Base-by-base conservation (phyloP, 2,113 vertebrate genomes). In the Sisor rabdophorus region DNA sequence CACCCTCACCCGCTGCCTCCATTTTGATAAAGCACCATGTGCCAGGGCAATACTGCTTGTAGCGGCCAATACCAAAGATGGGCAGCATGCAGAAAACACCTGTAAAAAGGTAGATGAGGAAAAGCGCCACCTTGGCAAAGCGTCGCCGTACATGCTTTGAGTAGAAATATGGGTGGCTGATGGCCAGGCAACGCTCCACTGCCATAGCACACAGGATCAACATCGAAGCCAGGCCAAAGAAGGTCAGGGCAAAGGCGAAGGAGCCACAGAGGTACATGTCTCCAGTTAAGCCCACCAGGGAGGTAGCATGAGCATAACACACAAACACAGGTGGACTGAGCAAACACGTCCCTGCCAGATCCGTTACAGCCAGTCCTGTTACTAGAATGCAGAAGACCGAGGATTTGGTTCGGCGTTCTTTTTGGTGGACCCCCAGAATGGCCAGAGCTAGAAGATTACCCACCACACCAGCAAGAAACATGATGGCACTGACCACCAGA, bases 11-110 rank as follows among this genome's bases (percentile, higher is more conserved):
- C 0, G 64, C 48, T 0, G 89, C 84, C 15, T 92, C 91, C 95
- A 97, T 93, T 73, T 91, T 87, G 44, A 97, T 92, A 78, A 94
- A 97, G 76, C 95, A 96, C 95, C 95, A 97, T 0, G 94, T 96
- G 3, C 95, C 95, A 0, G 95, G 95, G 63, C 93, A 95, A 73
- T 95, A 97, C 86, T 95, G 94, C 77, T 93, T 91, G 82, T 93
- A 92, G 8, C 88, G 87, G 4, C 95, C 95, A 0, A 90, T 85
- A n/a, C 93, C 93, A 1, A 80, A 1, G 72, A 92, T 87, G 0
- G 95, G 95, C 88, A 95, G 70, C 0, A 92, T 70, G 71, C 95
- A 95, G 84, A 96, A 95, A 16, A 77, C 59, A 2, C 86, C 64
- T 8, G 92, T 91, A 79, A 94, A 93, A 40, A 88, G 24, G 52